Evolutionary conservation across 2,113 vertebrate genomes (phyloP).

Genomic region (Pseudorectes ferrugineus): DNA sequence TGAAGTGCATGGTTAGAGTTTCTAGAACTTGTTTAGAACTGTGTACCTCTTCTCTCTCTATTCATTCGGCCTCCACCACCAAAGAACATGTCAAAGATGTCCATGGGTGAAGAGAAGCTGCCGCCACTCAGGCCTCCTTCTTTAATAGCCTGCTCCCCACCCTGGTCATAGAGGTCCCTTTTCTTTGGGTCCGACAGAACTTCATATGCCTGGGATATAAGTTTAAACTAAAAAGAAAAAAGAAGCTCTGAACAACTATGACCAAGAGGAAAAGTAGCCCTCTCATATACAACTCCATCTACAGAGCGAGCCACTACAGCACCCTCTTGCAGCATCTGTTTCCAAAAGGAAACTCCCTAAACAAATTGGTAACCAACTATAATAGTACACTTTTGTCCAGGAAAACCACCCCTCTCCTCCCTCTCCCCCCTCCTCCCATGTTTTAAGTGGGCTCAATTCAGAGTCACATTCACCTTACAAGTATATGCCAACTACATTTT

Average conservation of each 20-base stretch:
- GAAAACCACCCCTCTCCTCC: background rate
- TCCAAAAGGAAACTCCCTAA: background rate
- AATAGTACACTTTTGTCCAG: background rate
- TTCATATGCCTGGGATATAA: slow-evolving; percentile 98
- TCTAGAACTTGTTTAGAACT: slow-evolving; percentile 56
- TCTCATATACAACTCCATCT: background rate
- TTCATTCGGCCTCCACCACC: slow-evolving; percentile 93
- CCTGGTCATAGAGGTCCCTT: slow-evolving; percentile 93
- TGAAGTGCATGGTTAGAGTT: slow-evolving; percentile 49
- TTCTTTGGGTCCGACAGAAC: slow-evolving; percentile 95
- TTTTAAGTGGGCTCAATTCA: background rate
- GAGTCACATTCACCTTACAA: background rate
- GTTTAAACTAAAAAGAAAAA: slow-evolving; percentile 87
- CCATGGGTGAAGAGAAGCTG: slow-evolving; percentile 89
- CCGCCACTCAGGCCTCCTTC: slow-evolving; percentile 87
- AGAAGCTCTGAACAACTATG: slow-evolving; percentile 58
- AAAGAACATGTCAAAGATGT: slow-evolving; percentile 99
- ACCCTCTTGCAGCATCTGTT: background rate
- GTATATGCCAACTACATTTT: background rate
- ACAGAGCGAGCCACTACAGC: background rate
- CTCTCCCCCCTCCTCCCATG: background rate
- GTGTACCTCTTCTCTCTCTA: slow-evolving; percentile 90
- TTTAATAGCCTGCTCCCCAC: slow-evolving; percentile 97
- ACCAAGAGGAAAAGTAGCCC: slow-evolving; percentile 38
- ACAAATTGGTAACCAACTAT: background rate